Base-by-base conservation (phyloP, 2,888 invertebrate genomes). In the Leptopterna dolabrata region DNA sequence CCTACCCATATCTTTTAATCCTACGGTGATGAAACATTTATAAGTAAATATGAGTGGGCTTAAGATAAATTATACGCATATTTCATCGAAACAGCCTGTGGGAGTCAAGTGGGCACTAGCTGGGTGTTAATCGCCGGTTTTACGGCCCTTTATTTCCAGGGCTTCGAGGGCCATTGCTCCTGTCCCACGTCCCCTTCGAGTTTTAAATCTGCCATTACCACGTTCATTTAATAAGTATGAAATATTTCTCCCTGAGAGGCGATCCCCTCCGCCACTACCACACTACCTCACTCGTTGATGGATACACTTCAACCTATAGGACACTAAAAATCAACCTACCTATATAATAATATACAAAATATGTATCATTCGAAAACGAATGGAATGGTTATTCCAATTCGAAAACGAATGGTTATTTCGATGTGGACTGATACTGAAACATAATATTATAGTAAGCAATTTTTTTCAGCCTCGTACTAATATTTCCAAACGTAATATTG, bases 61-160 rank as follows among this genome's bases (percentile, higher is more conserved):
- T 63, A 24, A 63, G 63, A 63, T 24, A 63, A 63, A 63, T 63
- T 63, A 63, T 24, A 63, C 63, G 63, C 63, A 19, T 78, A 78
- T 78, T 45, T 78, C 78, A 78, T 45, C 45, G 78, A 24, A 78
- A 78, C 27, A 0, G 45, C 45, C 45, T 78, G 78, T 29, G 45
- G 27, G 45, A 78, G 45, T 78, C 78, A 78, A 78, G 78, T 78
- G 78, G 78, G 78, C 45, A 36, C 19, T 45, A 16, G 78, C 41
- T 24, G 45, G 27, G 78, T 78, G 45, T 78, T 78, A 78, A 78
- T 78, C 45, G 78, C 45, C 78, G 45, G 43, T 78, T 78, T 78
- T 78, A 78, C 78, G 78, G 41, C 24, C 78, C 41, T 63, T 78
- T 78, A 78, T 45, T 41, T 45, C 78, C 45, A 78, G 27, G 78